Evolutionary conservation across 1,140 invertebrate species (phyloP).

Genomic region (Pseudomyrmex concolor): DNA sequence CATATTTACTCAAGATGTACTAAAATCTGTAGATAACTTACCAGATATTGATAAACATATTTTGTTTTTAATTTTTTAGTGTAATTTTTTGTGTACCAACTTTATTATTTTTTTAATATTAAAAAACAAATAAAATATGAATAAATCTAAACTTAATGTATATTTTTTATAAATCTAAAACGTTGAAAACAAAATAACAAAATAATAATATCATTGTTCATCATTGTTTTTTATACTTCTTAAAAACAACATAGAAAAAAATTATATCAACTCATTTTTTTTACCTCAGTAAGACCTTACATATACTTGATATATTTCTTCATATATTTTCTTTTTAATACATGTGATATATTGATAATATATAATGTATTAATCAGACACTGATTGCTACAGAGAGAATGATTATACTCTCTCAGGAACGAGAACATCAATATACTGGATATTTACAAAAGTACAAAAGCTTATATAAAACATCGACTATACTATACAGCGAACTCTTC

Average conservation of each 20-base stretch:
- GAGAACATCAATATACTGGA: constrained; percentile 73
- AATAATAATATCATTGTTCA: too few relatives aligned
- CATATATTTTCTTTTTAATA: constrained; percentile 78
- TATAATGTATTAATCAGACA: constrained; percentile 82
- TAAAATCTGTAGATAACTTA: not conserved
- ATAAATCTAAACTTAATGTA: too few relatives aligned
- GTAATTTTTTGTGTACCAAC: not conserved
- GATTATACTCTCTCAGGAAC: constrained; percentile 53
- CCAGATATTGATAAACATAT: not conserved
- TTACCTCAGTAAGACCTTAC: constrained; percentile 36
- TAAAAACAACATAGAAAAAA: too few relatives aligned
- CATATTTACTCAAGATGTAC: not conserved
- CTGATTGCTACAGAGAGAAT: constrained; percentile 57
- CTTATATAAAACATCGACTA: constrained; percentile 81
- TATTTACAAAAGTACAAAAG: constrained; percentile 85
- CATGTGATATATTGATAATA: constrained; percentile 73
- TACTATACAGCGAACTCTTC: constrained; percentile 68
- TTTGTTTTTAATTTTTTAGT: not conserved
- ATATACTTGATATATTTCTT: constrained; percentile 77
- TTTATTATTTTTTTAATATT: too few relatives aligned
- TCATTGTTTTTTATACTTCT: too few relatives aligned
- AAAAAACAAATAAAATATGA: too few relatives aligned
- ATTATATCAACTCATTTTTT: too few relatives aligned
- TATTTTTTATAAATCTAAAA: too few relatives aligned
- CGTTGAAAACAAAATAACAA: too few relatives aligned